These are phyloP conservation scores for Tribolium madens DNA, from an alignment of 1,140 invertebrate species.

Conservation along the genomic window DNA sequence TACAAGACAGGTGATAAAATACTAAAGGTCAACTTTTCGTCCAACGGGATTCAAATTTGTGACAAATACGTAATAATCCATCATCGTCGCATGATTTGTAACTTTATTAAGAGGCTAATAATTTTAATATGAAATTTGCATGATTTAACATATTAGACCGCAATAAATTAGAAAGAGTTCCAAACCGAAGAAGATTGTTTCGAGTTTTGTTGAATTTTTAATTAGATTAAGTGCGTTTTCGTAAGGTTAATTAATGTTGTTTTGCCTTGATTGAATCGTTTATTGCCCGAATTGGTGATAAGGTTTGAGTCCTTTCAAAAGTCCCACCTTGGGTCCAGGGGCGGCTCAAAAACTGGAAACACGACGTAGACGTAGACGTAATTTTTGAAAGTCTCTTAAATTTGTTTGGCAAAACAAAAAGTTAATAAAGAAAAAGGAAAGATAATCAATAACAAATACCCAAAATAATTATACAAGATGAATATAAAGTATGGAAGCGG, in stretches of 20 bases:
- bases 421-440: too few relatives aligned
- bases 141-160: neutral
- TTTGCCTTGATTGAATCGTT: neutral
- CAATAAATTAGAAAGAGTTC: too few relatives aligned
- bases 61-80: neutral
- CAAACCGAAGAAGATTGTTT: neutral
- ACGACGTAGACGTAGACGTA: too few relatives aligned
- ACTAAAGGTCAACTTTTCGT: constrained; percentile 2
- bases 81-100: neutral
- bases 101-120: neutral
- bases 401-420: too few relatives aligned
- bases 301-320: neutral
- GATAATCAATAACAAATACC: too few relatives aligned
- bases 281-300: neutral
- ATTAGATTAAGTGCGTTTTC: neutral
- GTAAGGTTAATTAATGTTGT: neutral
- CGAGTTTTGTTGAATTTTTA: neutral
- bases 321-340: neutral
- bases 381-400: too few relatives aligned
- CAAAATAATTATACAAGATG: too few relatives aligned
- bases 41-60: neutral
- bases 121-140: neutral
- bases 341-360: too few relatives aligned
- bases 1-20: constrained; percentile 22
- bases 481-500: too few relatives aligned